Evolutionary conservation across 2,797 vertebrate species (phyloP), one percentile per base, ranked within the genome.

Genomic region (Mareca strepera): DNA sequence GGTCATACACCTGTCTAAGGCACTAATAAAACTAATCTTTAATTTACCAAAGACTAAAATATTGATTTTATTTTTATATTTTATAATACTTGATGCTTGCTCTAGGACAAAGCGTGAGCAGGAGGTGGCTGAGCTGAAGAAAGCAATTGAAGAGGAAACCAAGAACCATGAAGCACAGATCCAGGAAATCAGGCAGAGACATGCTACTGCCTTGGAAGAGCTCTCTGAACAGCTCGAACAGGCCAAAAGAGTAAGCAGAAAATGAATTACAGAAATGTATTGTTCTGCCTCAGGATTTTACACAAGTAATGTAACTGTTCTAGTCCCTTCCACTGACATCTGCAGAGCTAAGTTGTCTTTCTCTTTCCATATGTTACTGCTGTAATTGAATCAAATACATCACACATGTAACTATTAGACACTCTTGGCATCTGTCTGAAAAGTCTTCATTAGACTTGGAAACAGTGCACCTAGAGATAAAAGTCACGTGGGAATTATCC

Each of bases 91-190:
- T 44, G 0, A 3, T 48, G 41, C 9, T 90, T 60, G 63, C 56
- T 94, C 5, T 86, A 99, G 99, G 96, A 99, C 98, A 66, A 99
- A 99, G 83, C 98, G 99, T 50, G 99, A 99, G 86, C 99, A 99
- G 95, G 99, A 99, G 96, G 99, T 99, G 90, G 98, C 99, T 12
- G 99, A 99, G 79, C 98, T 99, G 85, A 99, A 99, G 98, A 99
- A 99, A 96, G 98, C 98, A 68, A 99, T 99, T 6, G 99, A 99
- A 85, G 99, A 99, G 41, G 99, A 99, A 97, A 98, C 98, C 8
- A 99, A 98, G 97, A 99, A 99, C 97, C 99, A 99, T 0, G 99
- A 99, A 88, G 98, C 98, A 39, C 99, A 99, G 96, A 98, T 99
- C 96, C 99, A 99, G 97, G 99, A 99, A 50, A 99, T 99, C 97